These are phyloP conservation scores for Rhabdomys dilectus DNA, from an alignment of 2,113 vertebrate genomes.

Conservation along the genomic window DNA sequence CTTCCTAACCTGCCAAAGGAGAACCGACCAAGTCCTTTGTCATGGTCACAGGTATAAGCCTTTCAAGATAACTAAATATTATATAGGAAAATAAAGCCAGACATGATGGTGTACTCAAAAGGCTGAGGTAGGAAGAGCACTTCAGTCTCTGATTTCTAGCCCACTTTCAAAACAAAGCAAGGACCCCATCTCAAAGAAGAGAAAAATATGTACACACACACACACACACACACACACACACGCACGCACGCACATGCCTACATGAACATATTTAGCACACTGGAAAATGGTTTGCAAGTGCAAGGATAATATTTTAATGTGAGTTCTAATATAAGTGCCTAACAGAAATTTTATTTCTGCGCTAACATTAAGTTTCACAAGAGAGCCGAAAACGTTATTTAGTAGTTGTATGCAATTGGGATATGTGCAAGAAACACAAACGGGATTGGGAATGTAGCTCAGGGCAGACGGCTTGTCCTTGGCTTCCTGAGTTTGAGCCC, in stretches of 20 bases:
- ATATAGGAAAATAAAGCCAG: neutral
- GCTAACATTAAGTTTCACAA: slow-evolving; percentile 15
- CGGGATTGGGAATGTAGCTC: neutral
- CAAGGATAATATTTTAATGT: neutral
- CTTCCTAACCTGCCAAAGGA: neutral
- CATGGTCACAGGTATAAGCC: fast-evolving
- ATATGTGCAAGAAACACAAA: neutral
- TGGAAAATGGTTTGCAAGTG: neutral
- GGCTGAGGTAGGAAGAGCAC: neutral
- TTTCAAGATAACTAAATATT: neutral
- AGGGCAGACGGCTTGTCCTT: neutral
- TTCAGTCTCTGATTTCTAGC: neutral
- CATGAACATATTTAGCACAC: neutral
- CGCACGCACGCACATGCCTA: too few species aligned
- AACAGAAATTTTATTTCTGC: slow-evolving; percentile 17
- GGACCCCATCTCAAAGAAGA: neutral
- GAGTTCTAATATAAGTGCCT: neutral
- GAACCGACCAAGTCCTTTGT: neutral
- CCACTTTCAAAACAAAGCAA: neutral
- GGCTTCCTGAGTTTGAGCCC: neutral
- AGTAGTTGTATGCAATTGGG: neutral
- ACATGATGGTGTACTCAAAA: neutral
- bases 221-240: neutral
- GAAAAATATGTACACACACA: too few species aligned
- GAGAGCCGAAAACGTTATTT: neutral